phyloP scores from a whole-genome alignment of 2,888 invertebrate species.

The Nymphalis polychloros region DNA sequence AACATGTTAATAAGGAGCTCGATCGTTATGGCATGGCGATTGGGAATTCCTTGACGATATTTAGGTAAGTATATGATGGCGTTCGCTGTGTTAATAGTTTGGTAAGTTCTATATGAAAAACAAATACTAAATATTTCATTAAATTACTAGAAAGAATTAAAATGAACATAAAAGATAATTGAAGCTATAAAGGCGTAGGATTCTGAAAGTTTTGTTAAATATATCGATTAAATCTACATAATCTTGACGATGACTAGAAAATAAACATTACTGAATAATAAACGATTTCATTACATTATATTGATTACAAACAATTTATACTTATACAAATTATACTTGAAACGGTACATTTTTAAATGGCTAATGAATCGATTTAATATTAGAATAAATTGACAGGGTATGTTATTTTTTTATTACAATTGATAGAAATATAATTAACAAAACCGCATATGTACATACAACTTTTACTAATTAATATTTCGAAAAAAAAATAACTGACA shows the following conservation, averaged over 20 bases:
- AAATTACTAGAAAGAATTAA: not conserved
- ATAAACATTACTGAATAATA: not conserved
- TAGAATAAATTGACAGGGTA: too few relatives aligned
- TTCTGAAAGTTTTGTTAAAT: not conserved
- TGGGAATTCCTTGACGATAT: slow-evolving; percentile 19
- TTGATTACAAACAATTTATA: not conserved
- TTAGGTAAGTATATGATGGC: slow-evolving; percentile 20
- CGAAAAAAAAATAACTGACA: too few relatives aligned
- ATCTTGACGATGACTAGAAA: not conserved
- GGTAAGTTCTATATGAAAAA: slow-evolving; percentile 23
- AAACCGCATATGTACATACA: too few relatives aligned
- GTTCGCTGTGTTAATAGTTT: slow-evolving; percentile 6
- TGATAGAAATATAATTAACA: too few relatives aligned
- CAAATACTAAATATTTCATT: not conserved
- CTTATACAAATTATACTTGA: not conserved
- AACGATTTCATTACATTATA: not conserved
- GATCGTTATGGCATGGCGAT: slow-evolving; percentile 39
- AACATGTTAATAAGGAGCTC: slow-evolving; percentile 46
- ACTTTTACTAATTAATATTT: too few relatives aligned
- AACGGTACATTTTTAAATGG: not conserved
- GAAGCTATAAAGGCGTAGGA: too few relatives aligned
- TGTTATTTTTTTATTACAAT: not conserved
- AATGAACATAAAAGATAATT: too few relatives aligned
- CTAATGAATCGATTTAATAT: too few relatives aligned
- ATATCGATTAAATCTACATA: not conserved